Base-by-base conservation (phyloP, 53 echinoderm and acorn worm genomes). In the Actinopyga echinites region DNA sequence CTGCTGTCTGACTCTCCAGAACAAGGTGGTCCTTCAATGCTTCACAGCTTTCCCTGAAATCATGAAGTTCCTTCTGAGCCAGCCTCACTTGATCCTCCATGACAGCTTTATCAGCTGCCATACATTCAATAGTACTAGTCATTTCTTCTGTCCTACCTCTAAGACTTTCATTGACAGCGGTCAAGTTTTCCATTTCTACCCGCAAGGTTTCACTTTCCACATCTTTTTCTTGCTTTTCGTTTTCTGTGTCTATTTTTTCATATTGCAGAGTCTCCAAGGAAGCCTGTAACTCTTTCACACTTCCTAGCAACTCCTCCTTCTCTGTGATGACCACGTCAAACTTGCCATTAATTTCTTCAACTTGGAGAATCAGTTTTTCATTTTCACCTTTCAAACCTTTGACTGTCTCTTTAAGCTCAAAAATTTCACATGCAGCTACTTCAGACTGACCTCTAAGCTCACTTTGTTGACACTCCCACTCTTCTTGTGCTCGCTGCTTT, bases 41-140 rank as follows among this genome's bases (percentile, higher is more conserved):
- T 33, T 77, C 77, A 43, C 77, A 77, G 29, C 55, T 43, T 55
- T 54, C 55, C 1, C 77, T 49, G 30, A 77, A 55, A 43, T 74
- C 74, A 32, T 74, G 69, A n/a, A 86, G 65, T 21, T 79, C 75
- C 58, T 75, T 52, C 57, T 90, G 83, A 8, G 77, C 75, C 56
- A 33, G 2, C 37, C 45, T 83, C 31, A 93, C 53, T 30, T 88
- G 79, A 12, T 64, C 82, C 28, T 74, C 55, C 77, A 95, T 29
- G 11, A 49, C 78, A 36, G 42, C 53, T 30, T 81, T 86, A 57
- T 95, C 87, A 30, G 84, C 40, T 32, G 80, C 74, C 66, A 86
- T 25, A 30, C 52, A 57, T 20, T 87, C 67, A 30, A 87, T 62
- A 19, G 69, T 49, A 42, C 58, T 45, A 86, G 85, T 85, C 61